A percentile compares a stretch with the other conserved stretches of the same genome.
phyloP scores from a whole-genome alignment of 2,797 vertebrate genomes.

The Stomatorhinus walkeri region DNA sequence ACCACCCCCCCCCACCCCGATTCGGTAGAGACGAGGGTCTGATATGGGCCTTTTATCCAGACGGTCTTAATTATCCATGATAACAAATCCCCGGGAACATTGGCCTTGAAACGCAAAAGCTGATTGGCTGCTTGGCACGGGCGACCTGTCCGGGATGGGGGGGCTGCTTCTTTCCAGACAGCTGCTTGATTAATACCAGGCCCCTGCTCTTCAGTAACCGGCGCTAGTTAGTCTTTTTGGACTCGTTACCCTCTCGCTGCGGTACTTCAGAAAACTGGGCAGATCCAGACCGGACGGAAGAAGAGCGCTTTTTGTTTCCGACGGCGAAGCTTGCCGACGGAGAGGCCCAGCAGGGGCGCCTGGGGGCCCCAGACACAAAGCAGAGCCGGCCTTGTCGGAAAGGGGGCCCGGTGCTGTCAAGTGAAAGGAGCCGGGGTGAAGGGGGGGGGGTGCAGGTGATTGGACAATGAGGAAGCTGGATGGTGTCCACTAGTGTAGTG shows the following conservation, averaged over 20 bases:
- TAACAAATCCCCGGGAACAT: background rate
- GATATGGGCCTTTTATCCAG: background rate
- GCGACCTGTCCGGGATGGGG: background rate
- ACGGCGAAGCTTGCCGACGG: background rate
- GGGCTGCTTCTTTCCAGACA: background rate
- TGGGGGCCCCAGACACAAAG: background rate
- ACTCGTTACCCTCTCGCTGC: background rate
- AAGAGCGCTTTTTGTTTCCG: background rate
- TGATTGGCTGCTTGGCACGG: background rate
- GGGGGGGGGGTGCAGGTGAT: background rate
- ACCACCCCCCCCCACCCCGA: background rate
- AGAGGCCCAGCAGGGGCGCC: background rate
- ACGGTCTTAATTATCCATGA: background rate
- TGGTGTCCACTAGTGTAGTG: background rate
- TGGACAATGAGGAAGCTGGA: background rate
- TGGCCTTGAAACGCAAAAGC: background rate
- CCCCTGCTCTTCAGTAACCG: background rate
- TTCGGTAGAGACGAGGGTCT: background rate
- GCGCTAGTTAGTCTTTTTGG: background rate
- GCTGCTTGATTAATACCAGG: background rate
- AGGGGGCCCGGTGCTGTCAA: background rate
- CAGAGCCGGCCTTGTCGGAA: background rate
- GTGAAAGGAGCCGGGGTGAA: background rate
- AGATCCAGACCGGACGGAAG: background rate
- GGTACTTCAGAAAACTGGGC: background rate